A percentile compares a stretch with the other conserved stretches of the same genome.
Evolutionary conservation across 2,888 invertebrate species (phyloP).

Genomic region (Neoitamus cyanurus): DNA sequence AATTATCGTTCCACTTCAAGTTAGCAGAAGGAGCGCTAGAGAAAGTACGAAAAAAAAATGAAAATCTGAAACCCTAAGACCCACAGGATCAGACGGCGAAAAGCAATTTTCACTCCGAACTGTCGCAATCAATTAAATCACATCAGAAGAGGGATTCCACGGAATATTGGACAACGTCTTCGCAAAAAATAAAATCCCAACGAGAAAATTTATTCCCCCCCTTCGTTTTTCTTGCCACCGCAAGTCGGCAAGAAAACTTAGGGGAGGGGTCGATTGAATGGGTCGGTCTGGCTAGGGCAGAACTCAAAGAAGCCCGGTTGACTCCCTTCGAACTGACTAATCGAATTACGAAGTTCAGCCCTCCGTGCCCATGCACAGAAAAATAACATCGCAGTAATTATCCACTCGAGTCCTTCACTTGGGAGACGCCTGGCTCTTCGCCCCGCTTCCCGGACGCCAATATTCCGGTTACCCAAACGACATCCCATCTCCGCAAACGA

Average conservation of each 20-base stretch:
- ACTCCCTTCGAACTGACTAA: constrained; percentile 3
- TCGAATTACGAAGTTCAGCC: constrained; percentile 42
- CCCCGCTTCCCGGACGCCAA: neutral
- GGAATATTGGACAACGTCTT: neutral
- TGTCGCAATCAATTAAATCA: constrained; percentile 42
- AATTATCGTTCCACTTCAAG: constrained; percentile 12
- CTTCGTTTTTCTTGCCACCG: neutral
- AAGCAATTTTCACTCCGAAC: constrained; percentile 40
- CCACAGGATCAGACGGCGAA: constrained; percentile 10
- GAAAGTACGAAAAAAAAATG: neutral
- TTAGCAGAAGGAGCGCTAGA: neutral
- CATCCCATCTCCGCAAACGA: neutral
- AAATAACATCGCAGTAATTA: constrained; percentile 40
- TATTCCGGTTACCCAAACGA: neutral
- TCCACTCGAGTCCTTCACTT: neutral
- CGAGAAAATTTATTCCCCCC: constrained; percentile 9
- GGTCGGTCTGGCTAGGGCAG: neutral
- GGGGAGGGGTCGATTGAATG: neutral
- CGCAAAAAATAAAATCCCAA: neutral
- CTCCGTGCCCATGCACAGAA: constrained; percentile 18
- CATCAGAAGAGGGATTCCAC: neutral
- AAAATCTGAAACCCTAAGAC: neutral
- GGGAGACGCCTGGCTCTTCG: neutral
- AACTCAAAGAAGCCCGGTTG: neutral
- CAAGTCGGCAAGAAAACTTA: neutral